These are phyloP conservation scores for Ditula angustiorana DNA, from an alignment of 2,888 invertebrate species.

Conservation along the genomic window DNA sequence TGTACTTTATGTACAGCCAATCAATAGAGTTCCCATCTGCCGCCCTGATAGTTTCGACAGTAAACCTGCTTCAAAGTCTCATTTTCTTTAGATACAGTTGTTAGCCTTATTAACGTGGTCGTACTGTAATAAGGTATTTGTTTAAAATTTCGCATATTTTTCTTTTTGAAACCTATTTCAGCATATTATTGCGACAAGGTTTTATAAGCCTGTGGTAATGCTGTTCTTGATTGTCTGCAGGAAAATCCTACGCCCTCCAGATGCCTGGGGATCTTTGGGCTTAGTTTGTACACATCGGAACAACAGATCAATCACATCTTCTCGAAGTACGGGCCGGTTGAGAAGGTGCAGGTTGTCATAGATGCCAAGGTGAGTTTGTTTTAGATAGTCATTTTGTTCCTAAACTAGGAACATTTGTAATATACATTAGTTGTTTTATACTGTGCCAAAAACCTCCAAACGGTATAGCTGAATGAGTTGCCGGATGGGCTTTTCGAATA, in stretches of 20 bases:
- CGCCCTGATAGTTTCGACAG: neutral
- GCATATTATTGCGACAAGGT: neutral
- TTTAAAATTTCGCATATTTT: neutral
- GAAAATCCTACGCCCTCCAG: constrained; percentile 95
- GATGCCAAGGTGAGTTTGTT: constrained; percentile 95
- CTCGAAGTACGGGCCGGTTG: constrained; percentile 95
- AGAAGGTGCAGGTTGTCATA: constrained; percentile 97
- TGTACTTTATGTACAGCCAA: too few relatives aligned
- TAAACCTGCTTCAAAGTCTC: neutral
- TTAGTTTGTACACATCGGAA: constrained; percentile 97
- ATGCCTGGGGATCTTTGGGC: constrained; percentile 97
- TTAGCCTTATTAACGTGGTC: neutral
- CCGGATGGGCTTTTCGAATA: too few relatives aligned
- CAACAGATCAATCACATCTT: constrained; percentile 96
- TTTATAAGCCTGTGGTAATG: constrained; percentile 33
- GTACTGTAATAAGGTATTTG: neutral
- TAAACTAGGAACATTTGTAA: too few relatives aligned
- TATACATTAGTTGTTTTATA: too few relatives aligned
- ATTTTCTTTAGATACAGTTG: neutral
- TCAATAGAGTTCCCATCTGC: too few relatives aligned
- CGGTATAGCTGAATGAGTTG: too few relatives aligned
- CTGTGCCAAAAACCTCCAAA: too few relatives aligned
- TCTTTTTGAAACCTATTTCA: neutral
- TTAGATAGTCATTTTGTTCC: too few relatives aligned
- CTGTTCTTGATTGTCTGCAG: constrained; percentile 59